Percentiles rank a stretch among this genome's conserved stretches.
Conservation (phyloP, 2,797 vertebrate species). For the Sebastes aleutianus region DNA sequence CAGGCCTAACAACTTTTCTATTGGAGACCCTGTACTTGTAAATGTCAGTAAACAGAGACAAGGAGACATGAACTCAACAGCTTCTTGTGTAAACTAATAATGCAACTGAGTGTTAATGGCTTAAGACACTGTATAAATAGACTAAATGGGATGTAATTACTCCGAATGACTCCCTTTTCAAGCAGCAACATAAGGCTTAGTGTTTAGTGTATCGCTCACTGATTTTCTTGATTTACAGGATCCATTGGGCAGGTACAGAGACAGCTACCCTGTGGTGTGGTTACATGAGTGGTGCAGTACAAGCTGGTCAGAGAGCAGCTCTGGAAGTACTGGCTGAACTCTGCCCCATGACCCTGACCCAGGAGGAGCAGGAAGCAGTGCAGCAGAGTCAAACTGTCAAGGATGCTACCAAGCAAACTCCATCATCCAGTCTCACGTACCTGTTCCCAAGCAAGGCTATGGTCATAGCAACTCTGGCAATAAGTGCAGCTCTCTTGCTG, state of each 20-base stretch:
- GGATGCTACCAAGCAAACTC: not conserved
- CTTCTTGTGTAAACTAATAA: not conserved
- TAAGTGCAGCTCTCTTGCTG: conserved; percentile 58
- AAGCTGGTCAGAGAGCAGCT: conserved; percentile 78
- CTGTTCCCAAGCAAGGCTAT: conserved; percentile 9
- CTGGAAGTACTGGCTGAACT: conserved; percentile 77
- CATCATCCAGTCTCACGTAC: not conserved
- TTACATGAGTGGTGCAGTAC: conserved; percentile 80
- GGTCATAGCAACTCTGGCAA: conserved; percentile 28
- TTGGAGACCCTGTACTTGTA: not conserved
- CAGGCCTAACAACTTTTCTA: not conserved
- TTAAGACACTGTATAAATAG: not conserved
- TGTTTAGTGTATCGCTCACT: not conserved
- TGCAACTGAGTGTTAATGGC: not conserved
- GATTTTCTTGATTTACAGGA: conserved; percentile 59
- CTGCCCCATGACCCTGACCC: conserved; percentile 59
- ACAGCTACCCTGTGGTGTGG: conserved; percentile 82
- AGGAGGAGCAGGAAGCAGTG: conserved; percentile 57
- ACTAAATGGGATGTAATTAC: not conserved
- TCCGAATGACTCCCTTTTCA: not conserved
- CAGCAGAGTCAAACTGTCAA: not conserved
- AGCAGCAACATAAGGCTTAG: not conserved
- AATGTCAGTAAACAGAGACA: conserved; percentile 9
- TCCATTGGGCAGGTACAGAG: conserved; percentile 83
- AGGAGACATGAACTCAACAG: not conserved